Conservation (phyloP, 2,888 invertebrate species). For the Argynnis bischoffii region DNA sequence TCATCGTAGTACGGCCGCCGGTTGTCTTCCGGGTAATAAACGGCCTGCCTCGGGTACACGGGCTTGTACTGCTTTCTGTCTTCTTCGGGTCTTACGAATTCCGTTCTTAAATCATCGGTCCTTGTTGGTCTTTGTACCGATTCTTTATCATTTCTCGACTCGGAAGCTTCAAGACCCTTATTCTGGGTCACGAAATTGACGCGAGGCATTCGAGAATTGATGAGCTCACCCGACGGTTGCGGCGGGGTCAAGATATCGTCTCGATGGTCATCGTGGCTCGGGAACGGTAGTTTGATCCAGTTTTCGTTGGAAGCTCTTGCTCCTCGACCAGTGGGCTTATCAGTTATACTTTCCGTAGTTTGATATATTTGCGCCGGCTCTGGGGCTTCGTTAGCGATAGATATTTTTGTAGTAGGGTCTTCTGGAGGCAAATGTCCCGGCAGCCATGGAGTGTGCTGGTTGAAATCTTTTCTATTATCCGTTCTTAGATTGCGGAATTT, state of each 20-base stretch:
- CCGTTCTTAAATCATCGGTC: slow-evolving; percentile 71
- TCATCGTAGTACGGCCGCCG: slow-evolving; percentile 70
- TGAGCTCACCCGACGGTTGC: slow-evolving; percentile 78
- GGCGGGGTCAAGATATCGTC: slow-evolving; percentile 78
- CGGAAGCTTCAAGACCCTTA: slow-evolving; percentile 75
- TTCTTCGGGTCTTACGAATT: slow-evolving; percentile 73
- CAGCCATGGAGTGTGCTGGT: slow-evolving; percentile 65
- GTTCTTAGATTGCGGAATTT: slow-evolving; percentile 68
- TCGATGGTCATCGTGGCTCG: slow-evolving; percentile 59
- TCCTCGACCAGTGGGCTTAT: slow-evolving; percentile 82
- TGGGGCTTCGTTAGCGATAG: slow-evolving; percentile 64
- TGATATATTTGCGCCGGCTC: slow-evolving; percentile 60
- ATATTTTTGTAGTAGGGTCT: slow-evolving; percentile 71
- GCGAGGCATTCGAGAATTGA: slow-evolving; percentile 83
- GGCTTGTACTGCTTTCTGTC: slow-evolving; percentile 65
- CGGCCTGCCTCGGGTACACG: slow-evolving; percentile 73
- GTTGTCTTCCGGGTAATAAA: slow-evolving; percentile 76
- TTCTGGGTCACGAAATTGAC: slow-evolving; percentile 86
- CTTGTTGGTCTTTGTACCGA: slow-evolving; percentile 69
- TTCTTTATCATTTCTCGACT: slow-evolving; percentile 77
- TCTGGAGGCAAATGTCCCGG: slow-evolving; percentile 69
- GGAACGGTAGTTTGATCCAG: slow-evolving; percentile 84
- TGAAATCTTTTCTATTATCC: slow-evolving; percentile 55
- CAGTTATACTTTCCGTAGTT: slow-evolving; percentile 73
- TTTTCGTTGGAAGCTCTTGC: slow-evolving; percentile 83